Conservation (phyloP, 1,140 invertebrate genomes). For the Leguminivora glycinivorella region DNA sequence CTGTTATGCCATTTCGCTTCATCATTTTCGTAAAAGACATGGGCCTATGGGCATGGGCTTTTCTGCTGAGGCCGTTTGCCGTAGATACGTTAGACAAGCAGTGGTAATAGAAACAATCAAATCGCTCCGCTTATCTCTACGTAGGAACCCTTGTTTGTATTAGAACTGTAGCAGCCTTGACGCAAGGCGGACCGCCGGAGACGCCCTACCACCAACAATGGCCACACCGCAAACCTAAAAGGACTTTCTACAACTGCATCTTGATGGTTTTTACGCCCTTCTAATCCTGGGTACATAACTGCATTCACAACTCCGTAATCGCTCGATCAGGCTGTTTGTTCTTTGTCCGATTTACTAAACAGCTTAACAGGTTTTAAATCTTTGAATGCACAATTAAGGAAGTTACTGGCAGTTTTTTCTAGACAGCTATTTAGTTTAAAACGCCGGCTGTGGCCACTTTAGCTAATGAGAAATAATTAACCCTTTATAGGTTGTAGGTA, state of each 20-base stretch:
- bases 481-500: neutral
- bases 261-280: neutral
- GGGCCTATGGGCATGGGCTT: neutral
- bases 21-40: no score
- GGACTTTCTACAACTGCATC: neutral
- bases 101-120: neutral
- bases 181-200: slow-evolving; percentile 17
- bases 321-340: slow-evolving; percentile 6
- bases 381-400: slow-evolving; percentile 8
- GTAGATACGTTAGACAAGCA: neutral
- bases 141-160: slow-evolving; percentile 3
- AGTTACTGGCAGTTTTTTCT: neutral
- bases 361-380: neutral
- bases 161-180: slow-evolving; percentile 12
- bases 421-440: neutral
- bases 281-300: neutral
- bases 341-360: neutral
- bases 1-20: no score
- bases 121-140: neutral
- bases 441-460: neutral
- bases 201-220: slow-evolving; percentile 4
- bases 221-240: neutral
- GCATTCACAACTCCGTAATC: slow-evolving; percentile 4
- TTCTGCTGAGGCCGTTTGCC: neutral
- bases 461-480: neutral